Evolutionary conservation across 1,140 invertebrate species (phyloP), one percentile per base, ranked within the genome.

Genomic region (Macrobrachium rosenbergii): DNA sequence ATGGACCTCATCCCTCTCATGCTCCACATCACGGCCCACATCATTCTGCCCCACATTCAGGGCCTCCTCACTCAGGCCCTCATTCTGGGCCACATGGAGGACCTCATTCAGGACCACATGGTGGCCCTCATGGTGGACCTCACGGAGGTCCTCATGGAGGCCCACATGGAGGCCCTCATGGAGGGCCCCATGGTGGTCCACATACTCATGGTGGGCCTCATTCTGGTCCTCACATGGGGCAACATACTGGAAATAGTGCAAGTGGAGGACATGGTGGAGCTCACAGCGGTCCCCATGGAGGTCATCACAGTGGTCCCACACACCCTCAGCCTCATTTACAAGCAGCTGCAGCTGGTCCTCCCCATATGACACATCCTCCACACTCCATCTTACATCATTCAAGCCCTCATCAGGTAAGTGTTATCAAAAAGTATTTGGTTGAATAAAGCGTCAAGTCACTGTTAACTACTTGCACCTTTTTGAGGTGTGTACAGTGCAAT

Each of bases 361-460:
- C 89, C 28, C 83, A 80, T 60, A 83, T 87, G 82, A 81, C 89
- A 67, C 89, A 89, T 28, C 85, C 83, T 64, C 75, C 87, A 45
- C 81, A 87, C 81, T 75, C 84, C 63, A 81, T 87, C 81, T 82
- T 81, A 60, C 88, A 87, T 59, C 88, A 89, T 75, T 82, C 84
- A 0, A 64, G 63, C 10, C 88, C 83, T 62, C 88, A 86, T 64
- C 88, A 89, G 84, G 88, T 89, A 52, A 85, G 83, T 69, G 28
- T 12, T 12, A 52, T 52, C 52, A 8, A 52, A 52, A 12, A 52
- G 12, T 52, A 12, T 52, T 12, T 12, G 12, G 2, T 52, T 52
- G 7, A 12, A 52, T 52, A 52, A 52, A 52, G 8, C 52, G 0
- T 52, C 7, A 12, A 8, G 12, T 52, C 52, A 52, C 52, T 52